Conservation (phyloP, 2,113 vertebrate genomes). For the Urocolius indicus region DNA sequence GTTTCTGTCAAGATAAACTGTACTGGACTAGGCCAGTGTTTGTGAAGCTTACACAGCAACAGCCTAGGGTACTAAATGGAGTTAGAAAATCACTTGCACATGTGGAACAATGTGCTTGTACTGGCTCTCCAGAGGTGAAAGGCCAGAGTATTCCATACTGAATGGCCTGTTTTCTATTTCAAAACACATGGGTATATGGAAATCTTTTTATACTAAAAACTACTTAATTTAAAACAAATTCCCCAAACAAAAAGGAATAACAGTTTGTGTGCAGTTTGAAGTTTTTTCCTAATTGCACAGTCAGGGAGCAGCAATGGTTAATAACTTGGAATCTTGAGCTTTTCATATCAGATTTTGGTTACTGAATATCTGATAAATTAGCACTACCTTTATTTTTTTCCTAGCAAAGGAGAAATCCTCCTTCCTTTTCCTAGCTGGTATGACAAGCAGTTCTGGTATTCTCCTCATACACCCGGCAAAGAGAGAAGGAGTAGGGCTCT, state of each 20-base stretch:
- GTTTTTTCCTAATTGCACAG: background rate
- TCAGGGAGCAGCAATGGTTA: background rate
- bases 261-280: background rate
- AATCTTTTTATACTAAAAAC: background rate
- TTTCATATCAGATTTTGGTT: background rate
- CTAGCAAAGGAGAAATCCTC: background rate
- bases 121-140: conserved; percentile 25
- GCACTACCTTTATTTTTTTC: background rate
- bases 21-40: background rate
- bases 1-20: background rate
- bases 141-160: conserved; percentile 6
- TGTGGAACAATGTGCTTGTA: conserved; percentile 34
- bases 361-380: background rate
- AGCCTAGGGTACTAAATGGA: background rate
- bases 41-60: background rate
- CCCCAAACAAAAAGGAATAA: background rate
- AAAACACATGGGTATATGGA: background rate
- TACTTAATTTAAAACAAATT: background rate
- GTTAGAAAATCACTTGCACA: background rate
- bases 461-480: background rate
- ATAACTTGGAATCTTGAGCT: background rate
- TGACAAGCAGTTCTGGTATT: background rate
- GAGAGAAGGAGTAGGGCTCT: background rate
- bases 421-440: background rate
- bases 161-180: background rate